Base-by-base conservation (phyloP, 64 coral and sea anemone species). In the Montipora cactus region DNA sequence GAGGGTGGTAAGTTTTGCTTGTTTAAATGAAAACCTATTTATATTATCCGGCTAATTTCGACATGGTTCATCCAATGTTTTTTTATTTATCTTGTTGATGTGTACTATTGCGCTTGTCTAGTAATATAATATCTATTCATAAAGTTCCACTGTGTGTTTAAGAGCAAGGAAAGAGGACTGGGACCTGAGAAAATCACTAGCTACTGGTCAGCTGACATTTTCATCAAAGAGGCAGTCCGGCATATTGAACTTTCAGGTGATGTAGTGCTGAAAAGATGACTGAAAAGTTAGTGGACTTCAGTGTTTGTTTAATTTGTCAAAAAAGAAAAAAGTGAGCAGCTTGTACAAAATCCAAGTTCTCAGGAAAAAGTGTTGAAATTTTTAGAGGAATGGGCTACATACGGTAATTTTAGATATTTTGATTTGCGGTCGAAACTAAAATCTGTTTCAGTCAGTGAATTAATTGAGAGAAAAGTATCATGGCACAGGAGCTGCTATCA, bases 161-260 rank as follows among this genome's bases (percentile, higher is more conserved):
- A 55, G 6, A 55, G 52, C 52, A 2, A 55, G 52, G 52, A 55
- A 55, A 55, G 52, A 55, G 52, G 52, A 55, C 52, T 55, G 52
- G 52, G 2, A 55, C 52, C 52, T 55, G 52, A 55, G 52, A 55
- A 55, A 55, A 55, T 59, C 51, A 14, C 0, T 57, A 57, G 10
- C 79, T 82, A 7, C 79, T 59, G 79, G 79, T 82, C 79, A 82
- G 79, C 79, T 53, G 79, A 6, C 15, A 82, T 82, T 82, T 59
- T 55, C 21, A 82, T 82, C 79, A 82, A 59, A 55, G 49, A 23
- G 52, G 51, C 11, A 59, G 51, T 59, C 79, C 79, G 49, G 51
- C 79, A 82, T 82, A 47, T 82, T 82, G 49, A 81, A 80, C 79
- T 82, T 82, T 2, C 79, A 82, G 79, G 19, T 57, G 47, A 55